Conservation (phyloP, 2,797 vertebrate species). For the Percopsis omiscomaycus region DNA sequence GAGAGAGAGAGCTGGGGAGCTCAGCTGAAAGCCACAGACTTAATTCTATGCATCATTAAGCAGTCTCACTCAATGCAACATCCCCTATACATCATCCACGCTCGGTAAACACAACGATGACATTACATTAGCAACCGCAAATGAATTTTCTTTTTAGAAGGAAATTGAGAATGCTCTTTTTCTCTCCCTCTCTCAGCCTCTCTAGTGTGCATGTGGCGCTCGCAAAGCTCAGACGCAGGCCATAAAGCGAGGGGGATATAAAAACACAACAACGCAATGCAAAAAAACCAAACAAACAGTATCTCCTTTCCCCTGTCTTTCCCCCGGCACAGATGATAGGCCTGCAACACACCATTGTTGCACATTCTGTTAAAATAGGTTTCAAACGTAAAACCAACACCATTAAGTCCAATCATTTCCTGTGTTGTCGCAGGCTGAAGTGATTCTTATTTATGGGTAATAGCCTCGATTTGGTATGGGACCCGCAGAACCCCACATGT, state of each 20-base stretch:
- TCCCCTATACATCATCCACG: constrained; percentile 99
- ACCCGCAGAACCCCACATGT: too few relatives aligned
- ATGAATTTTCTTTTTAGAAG: constrained; percentile 99
- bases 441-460: too few relatives aligned
- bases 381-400: constrained; percentile 43
- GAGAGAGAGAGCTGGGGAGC: constrained; percentile 73
- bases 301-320: constrained; percentile 44
- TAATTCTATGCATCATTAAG: constrained; percentile 99
- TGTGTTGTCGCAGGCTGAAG: too few relatives aligned
- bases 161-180: constrained; percentile 94
- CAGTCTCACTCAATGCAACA: constrained; percentile 95
- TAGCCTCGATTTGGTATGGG: too few relatives aligned
- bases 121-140: constrained; percentile 98
- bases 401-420: constrained; percentile 23
- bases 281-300: constrained; percentile 77
- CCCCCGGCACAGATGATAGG: neutral
- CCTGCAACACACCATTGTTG: constrained; percentile 16
- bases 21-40: constrained; percentile 97
- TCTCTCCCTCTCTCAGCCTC: constrained; percentile 71
- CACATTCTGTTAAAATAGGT: constrained; percentile 43
- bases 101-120: constrained; percentile 97
- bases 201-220: constrained; percentile 37
- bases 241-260: constrained; percentile 77
- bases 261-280: constrained; percentile 40
- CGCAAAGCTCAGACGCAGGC: constrained; percentile 65